Base-by-base conservation (phyloP, 2,113 vertebrate genomes). In the Atlantisia rogersi region DNA sequence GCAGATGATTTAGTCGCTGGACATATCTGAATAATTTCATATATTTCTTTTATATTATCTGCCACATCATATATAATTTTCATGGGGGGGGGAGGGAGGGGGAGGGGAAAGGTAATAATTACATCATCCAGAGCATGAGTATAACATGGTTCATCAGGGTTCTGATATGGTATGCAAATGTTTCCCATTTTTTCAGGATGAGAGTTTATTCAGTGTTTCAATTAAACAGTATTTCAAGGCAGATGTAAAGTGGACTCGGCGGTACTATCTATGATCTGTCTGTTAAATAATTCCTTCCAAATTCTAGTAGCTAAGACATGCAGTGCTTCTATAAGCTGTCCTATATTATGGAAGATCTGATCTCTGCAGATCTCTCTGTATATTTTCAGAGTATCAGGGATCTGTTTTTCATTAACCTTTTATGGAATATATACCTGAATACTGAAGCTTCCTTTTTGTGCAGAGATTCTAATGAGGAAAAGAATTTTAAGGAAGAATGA, bases 41-140 rank as follows among this genome's bases (percentile, higher is more conserved):
- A 10, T 76, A 62, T 92, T 94, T 94, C 13, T 65, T 90, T 86
- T 67, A 39, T 91, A 80, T 80, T 82, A 59, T 78, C 67, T 95
- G 19, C 52, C 40, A n/a, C 13, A 50, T 78, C 50, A 56, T 90
- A 69, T 90, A 55, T 92, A 86, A 86, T 83, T 83, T 91, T 92
- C 60, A 42, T 52, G 42, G 44, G 69, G 37, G 1, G 35, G 35
- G 35, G 35, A 35, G 35, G 35, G n/a, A n/a, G 35, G 35, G 35
- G 35, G 35, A 35, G 44, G 69, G 37, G 1, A 63, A 58, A 12
- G 15, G 29, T 75, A n/a, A 39, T 90, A 81, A 71, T 94, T 80
- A 39, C 39, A 81, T 93, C 90, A 93, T 81, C 32, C 39, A 83
- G 42, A 78, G 62, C 75, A 78, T 22, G 22, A 90, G 58, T 85